Evolutionary conservation across 1,140 invertebrate genomes (phyloP).

Genomic region (Venturia canescens): DNA sequence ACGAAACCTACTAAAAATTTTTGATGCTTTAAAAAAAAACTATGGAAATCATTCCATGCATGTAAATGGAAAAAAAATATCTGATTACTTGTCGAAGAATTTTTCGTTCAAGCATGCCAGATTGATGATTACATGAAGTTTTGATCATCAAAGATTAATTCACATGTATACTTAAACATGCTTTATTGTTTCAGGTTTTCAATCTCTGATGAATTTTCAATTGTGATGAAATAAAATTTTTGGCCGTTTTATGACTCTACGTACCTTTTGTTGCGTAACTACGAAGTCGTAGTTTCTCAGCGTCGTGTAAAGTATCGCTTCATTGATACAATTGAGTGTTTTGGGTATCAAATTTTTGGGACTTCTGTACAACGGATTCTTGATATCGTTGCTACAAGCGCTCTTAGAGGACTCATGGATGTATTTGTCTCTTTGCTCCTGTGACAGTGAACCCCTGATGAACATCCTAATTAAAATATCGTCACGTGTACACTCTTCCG

Average conservation of each 20-base stretch:
- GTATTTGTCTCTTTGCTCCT: slow-evolving; percentile 62
- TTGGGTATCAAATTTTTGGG: slow-evolving; percentile 53
- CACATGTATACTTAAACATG: no score
- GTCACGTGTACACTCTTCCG: slow-evolving; percentile 61
- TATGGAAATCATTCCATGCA: no score
- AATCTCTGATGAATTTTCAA: background rate
- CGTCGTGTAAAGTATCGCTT: slow-evolving; percentile 58
- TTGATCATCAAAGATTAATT: no score
- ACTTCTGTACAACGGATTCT: slow-evolving; percentile 54
- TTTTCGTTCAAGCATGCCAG: no score
- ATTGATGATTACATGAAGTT: no score
- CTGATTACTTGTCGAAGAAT: background rate
- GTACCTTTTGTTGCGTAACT: slow-evolving; percentile 58
- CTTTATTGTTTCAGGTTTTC: no score
- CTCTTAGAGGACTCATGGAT: slow-evolving; percentile 42
- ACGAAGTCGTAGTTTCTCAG: slow-evolving; percentile 61
- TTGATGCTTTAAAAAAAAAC: no score
- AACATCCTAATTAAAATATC: slow-evolving; percentile 55
- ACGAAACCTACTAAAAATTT: no score
- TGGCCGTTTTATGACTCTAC: background rate
- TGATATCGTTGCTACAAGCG: slow-evolving; percentile 55
- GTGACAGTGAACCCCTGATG: slow-evolving; percentile 57
- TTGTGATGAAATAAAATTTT: background rate
- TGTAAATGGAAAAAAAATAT: no score
- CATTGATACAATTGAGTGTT: slow-evolving; percentile 60